Evolutionary conservation across 2,797 vertebrate species (phyloP).

Genomic region (Macrochelys suwanniensis): DNA sequence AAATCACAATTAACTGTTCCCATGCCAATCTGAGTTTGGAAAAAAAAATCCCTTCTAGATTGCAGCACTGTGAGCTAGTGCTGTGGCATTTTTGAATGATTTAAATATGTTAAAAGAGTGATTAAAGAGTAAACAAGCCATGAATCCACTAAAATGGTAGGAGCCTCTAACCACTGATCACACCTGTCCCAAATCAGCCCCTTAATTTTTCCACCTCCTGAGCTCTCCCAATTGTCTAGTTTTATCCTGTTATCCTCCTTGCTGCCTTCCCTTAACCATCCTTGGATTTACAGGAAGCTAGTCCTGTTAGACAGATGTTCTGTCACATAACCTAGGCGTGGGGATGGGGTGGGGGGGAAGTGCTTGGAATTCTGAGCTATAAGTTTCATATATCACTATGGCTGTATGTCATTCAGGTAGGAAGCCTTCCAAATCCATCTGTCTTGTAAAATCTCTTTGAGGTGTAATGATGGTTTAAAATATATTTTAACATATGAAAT

Average conservation of each 20-base stretch:
- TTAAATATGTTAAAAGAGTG: conserved; percentile 47
- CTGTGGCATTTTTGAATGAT: conserved; percentile 64
- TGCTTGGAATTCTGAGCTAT: background rate
- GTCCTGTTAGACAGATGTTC: background rate
- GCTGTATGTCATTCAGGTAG: background rate
- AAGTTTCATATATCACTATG: background rate
- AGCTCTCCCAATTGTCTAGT: background rate
- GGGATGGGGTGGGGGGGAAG: too few relatives aligned
- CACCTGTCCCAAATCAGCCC: background rate
- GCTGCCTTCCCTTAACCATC: background rate
- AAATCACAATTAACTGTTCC: conserved; percentile 69
- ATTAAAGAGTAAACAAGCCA: background rate
- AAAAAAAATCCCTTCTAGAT: conserved; percentile 61
- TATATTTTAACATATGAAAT: conserved; percentile 34
- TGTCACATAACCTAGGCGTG: background rate
- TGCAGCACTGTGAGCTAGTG: conserved; percentile 23
- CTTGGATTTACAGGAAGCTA: background rate
- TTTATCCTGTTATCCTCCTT: background rate
- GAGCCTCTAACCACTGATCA: background rate
- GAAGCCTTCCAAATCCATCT: conserved; percentile 25
- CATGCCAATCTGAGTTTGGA: conserved; percentile 67
- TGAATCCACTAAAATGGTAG: background rate
- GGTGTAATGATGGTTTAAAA: background rate
- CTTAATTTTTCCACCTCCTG: background rate
- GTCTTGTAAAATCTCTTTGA: background rate